phyloP scores from a whole-genome alignment of 2,113 vertebrate species.

The Ranitomeya variabilis region DNA sequence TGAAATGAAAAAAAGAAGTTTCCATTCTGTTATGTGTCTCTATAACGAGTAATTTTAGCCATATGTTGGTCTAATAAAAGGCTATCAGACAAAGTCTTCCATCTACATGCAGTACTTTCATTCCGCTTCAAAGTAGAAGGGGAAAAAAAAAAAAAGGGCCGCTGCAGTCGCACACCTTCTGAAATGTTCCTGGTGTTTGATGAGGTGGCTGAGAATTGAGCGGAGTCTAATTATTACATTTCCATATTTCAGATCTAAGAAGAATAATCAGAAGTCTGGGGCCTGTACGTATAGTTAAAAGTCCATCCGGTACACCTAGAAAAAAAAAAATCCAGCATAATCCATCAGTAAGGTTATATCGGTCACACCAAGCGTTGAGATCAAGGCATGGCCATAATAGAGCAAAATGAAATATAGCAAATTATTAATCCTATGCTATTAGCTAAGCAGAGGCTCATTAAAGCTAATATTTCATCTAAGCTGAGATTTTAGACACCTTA shows the following conservation, averaged over 20 bases:
- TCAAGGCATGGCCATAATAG: constrained; percentile 19
- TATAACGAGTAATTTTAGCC: constrained; percentile 8
- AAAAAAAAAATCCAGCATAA: constrained; percentile 5
- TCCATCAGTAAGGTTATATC: neutral
- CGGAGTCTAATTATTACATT: constrained; percentile 39
- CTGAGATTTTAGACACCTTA: neutral
- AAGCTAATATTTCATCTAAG: neutral
- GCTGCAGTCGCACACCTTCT: neutral
- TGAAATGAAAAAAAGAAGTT: neutral
- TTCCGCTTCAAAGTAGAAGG: constrained; percentile 14
- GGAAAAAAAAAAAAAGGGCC: neutral
- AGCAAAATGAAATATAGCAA: neutral
- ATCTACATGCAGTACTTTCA: constrained; percentile 38
- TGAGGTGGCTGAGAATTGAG: constrained; percentile 19
- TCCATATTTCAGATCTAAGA: constrained; percentile 44
- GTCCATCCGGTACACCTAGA: neutral
- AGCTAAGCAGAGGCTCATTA: constrained; percentile 13
- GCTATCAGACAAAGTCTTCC: constrained; percentile 6
- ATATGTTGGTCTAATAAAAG: constrained; percentile 15
- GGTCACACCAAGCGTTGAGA: neutral
- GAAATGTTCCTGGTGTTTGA: constrained; percentile 20
- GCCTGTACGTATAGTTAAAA: neutral
- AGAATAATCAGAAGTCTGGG: constrained; percentile 3
- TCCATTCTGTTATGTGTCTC: neutral
- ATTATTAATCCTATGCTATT: constrained; percentile 26